Evolutionary conservation across 2,797 vertebrate genomes (phyloP).

Genomic region (Danio jaintianensis): DNA sequence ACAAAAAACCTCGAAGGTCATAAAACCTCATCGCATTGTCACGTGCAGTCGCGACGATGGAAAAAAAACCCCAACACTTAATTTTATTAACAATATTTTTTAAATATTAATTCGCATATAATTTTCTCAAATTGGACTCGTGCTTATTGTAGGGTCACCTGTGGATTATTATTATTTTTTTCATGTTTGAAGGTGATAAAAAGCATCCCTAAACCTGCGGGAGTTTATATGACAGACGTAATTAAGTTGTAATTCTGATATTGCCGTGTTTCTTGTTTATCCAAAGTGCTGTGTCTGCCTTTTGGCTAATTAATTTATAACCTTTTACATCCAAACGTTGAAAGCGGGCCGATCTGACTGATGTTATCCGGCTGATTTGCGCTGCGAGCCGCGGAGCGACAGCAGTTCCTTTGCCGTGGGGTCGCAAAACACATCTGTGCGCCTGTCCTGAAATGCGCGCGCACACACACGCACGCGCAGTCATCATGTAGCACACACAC

Average conservation of each 20-base stretch:
- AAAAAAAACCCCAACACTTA: slow-evolving; percentile 52
- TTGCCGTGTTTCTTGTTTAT: slow-evolving; percentile 17
- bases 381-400: slow-evolving; percentile 76
- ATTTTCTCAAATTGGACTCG: slow-evolving; percentile 5
- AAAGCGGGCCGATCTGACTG: slow-evolving; percentile 31
- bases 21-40: slow-evolving; percentile 52
- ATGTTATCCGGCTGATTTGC: slow-evolving; percentile 70
- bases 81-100: slow-evolving; percentile 32
- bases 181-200: not conserved
- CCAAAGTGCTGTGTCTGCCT: slow-evolving; percentile 18
- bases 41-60: slow-evolving; percentile 35
- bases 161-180: slow-evolving; percentile 14
- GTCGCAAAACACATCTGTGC: slow-evolving; percentile 61
- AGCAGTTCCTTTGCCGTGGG: slow-evolving; percentile 74
- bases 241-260: slow-evolving; percentile 8
- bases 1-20: slow-evolving; percentile 45
- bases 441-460: slow-evolving; percentile 54
- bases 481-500: slow-evolving; percentile 12
- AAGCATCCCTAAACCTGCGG: not conserved
- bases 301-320: slow-evolving; percentile 55
- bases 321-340: slow-evolving; percentile 46
- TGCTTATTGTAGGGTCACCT: not conserved
- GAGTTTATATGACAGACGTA: slow-evolving; percentile 24
- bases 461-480: slow-evolving; percentile 46
- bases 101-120: not conserved